A percentile compares a stretch with the other conserved stretches of the same genome.
Conservation (phyloP, 2,888 invertebrate genomes). For the Lepetodrilus schrolli region DNA sequence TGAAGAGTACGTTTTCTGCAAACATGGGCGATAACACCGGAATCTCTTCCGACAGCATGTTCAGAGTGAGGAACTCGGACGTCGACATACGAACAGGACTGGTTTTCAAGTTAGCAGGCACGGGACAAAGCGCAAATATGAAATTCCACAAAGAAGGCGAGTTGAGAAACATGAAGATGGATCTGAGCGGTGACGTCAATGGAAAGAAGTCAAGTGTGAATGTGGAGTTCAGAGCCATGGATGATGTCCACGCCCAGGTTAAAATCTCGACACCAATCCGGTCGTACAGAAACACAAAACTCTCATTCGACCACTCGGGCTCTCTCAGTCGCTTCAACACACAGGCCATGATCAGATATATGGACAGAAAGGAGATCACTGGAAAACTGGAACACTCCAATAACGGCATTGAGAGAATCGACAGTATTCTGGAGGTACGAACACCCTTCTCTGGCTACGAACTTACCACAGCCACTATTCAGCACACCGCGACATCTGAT, state of each 20-base stretch:
- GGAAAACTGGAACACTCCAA: conserved; percentile 30
- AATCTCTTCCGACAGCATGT: neutral
- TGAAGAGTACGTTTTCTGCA: neutral
- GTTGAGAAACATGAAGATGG: neutral
- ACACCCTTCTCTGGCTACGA: conserved; percentile 12
- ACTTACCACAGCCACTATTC: neutral
- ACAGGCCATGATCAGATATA: conserved; percentile 28
- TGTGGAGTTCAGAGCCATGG: neutral
- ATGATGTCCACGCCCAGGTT: conserved; percentile 24
- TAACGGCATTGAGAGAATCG: neutral
- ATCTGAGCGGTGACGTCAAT: neutral
- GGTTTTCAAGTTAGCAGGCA: neutral
- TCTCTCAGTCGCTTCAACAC: conserved; percentile 34
- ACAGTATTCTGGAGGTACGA: neutral
- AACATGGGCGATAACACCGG: neutral
- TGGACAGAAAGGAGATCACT: conserved; percentile 28
- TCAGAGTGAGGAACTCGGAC: neutral
- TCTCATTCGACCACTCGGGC: conserved; percentile 42
- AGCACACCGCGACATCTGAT: conserved; percentile 31
- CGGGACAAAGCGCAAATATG: neutral
- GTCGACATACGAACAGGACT: neutral
- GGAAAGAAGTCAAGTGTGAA: neutral
- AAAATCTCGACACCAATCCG: conserved; percentile 28
- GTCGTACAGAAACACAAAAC: conserved; percentile 29
- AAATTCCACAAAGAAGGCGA: conserved; percentile 13